These are phyloP conservation scores for Protosalanx chinensis DNA, from an alignment of 2,797 vertebrate genomes.

Conservation along the genomic window DNA sequence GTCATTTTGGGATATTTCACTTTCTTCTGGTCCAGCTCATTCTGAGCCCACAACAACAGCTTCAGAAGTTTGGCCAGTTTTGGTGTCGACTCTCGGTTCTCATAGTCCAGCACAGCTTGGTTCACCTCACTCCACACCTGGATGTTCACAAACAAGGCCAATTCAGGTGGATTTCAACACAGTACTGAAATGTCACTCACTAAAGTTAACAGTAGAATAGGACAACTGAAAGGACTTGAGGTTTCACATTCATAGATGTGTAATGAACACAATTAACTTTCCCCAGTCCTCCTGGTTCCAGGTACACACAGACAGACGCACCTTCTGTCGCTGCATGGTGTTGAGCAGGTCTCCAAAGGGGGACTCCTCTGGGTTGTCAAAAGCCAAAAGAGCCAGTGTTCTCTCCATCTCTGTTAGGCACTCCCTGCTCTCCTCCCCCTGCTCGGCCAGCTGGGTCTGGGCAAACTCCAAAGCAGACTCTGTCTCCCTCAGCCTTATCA, in stretches of 20 bases:
- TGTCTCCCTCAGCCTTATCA: conserved; percentile 94
- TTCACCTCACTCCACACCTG: conserved; percentile 98
- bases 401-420: conserved; percentile 97
- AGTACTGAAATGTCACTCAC: neutral
- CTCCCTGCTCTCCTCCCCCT: conserved; percentile 95
- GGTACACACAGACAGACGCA: conserved; percentile 40
- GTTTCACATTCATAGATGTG: neutral
- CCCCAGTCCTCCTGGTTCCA: no score
- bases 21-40: conserved; percentile 98
- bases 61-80: conserved; percentile 96
- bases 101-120: conserved; percentile 93
- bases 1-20: conserved; percentile 99
- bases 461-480: conserved; percentile 96
- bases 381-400: conserved; percentile 90
- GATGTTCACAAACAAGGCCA: conserved; percentile 22
- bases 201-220: neutral
- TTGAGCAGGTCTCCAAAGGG: conserved; percentile 96
- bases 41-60: conserved; percentile 94
- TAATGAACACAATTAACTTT: neutral
- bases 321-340: conserved; percentile 98
- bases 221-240: neutral
- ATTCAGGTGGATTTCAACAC: neutral
- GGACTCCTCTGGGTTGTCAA: conserved; percentile 94
- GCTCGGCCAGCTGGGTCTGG: conserved; percentile 94
- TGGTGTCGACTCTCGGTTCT: conserved; percentile 94